phyloP scores from a whole-genome alignment of 2,113 vertebrate species.

The Notarius lentiginosus region DNA sequence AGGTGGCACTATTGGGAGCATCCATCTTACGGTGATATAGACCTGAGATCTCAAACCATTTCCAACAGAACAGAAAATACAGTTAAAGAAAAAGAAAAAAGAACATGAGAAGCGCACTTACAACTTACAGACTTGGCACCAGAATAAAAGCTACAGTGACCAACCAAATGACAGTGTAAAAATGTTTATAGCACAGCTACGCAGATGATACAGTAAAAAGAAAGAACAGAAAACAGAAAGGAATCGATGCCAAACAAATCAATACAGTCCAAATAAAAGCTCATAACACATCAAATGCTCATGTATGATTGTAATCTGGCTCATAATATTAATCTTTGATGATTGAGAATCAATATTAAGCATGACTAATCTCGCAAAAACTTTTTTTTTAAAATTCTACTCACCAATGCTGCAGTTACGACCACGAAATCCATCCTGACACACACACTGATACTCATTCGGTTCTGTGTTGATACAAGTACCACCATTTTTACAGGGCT shows the following conservation, averaged over 20 bases:
- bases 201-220: neutral
- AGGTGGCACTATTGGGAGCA: no score
- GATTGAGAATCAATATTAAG: neutral
- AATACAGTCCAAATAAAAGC: neutral
- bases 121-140: neutral
- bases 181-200: neutral
- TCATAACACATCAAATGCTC: neutral
- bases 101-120: neutral
- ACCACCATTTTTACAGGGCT: constrained; percentile 76
- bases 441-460: constrained; percentile 78
- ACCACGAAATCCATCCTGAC: constrained; percentile 75
- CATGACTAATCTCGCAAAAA: neutral
- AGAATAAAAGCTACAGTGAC: neutral
- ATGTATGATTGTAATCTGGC: neutral
- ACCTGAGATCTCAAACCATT: neutral
- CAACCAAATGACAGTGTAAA: neutral
- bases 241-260: neutral
- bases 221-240: neutral
- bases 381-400: constrained; percentile 29
- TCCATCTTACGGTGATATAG: neutral
- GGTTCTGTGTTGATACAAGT: constrained; percentile 81
- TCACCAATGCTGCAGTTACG: constrained; percentile 78
- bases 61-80: neutral
- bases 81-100: neutral
- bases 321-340: neutral